These are phyloP conservation scores for Salmo trutta DNA, from an alignment of 2,797 vertebrate species.

Conservation along the genomic window DNA sequence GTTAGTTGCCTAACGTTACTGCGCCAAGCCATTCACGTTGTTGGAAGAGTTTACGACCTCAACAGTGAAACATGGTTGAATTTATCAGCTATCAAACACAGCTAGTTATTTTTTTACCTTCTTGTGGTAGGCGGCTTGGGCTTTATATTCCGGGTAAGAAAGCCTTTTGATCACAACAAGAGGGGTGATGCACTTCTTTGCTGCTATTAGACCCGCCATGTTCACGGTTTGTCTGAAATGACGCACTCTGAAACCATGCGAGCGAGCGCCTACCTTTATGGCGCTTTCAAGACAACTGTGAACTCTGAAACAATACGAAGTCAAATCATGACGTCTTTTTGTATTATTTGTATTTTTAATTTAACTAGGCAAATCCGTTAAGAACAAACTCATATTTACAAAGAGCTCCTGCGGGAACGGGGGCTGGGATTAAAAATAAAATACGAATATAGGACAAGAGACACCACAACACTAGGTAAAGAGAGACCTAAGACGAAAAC, in stretches of 20 bases:
- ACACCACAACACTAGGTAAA: no score
- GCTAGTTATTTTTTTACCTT: constrained; percentile 63
- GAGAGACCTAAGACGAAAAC: no score
- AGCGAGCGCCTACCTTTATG: neutral
- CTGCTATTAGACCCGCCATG: constrained; percentile 62
- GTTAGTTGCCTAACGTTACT: no score
- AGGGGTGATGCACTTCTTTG: constrained; percentile 64
- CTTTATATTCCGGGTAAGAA: constrained; percentile 65
- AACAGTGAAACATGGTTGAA: neutral
- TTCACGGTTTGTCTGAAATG: constrained; percentile 29
- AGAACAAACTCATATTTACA: no score
- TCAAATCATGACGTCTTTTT: no score
- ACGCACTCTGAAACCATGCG: constrained; percentile 37
- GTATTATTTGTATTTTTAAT: no score
- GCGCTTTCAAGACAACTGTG: no score
- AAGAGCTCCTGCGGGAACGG: no score
- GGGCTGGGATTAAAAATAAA: no score
- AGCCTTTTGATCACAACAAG: constrained; percentile 63
- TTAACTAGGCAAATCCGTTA: no score
- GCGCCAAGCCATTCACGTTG: neutral
- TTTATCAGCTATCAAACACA: neutral
- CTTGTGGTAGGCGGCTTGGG: constrained; percentile 70
- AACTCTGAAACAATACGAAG: no score
- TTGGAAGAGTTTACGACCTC: neutral
- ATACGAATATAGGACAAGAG: no score